A percentile compares a stretch with the other conserved stretches of the same genome.
Conservation (phyloP, 2,888 invertebrate species). For the Sipha maydis region DNA sequence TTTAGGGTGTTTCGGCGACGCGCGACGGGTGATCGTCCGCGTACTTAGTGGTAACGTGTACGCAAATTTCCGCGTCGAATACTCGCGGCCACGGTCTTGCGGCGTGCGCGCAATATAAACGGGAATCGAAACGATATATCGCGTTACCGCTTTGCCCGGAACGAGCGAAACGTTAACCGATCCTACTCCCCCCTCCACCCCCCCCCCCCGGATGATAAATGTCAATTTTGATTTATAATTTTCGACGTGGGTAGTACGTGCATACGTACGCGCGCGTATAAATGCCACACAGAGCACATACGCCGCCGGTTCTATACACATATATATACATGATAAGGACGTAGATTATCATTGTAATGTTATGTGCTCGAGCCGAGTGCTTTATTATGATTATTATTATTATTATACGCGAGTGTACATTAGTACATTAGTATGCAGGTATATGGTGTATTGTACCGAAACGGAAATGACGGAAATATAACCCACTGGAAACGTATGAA, state of each 20-base stretch:
- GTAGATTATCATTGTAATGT: background rate
- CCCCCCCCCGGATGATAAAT: slow-evolving; percentile 33
- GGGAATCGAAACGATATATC: slow-evolving; percentile 33
- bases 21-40: too few species aligned
- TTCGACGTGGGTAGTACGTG: background rate
- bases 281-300: background rate
- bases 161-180: background rate
- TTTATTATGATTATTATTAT: background rate
- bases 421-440: background rate
- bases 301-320: background rate
- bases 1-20: too few species aligned
- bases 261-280: background rate
- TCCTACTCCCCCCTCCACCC: too few species aligned
- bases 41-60: too few species aligned
- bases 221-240: slow-evolving; percentile 46
- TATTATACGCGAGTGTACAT: background rate
- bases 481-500: background rate
- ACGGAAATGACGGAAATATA: background rate
- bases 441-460: too few species aligned
- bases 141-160: background rate
- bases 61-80: background rate
- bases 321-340: background rate
- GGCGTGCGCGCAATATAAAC: background rate
- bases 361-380: background rate
- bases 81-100: background rate